Evolutionary conservation across 2,888 invertebrate species (phyloP).

Genomic region (Andrena camellia): DNA sequence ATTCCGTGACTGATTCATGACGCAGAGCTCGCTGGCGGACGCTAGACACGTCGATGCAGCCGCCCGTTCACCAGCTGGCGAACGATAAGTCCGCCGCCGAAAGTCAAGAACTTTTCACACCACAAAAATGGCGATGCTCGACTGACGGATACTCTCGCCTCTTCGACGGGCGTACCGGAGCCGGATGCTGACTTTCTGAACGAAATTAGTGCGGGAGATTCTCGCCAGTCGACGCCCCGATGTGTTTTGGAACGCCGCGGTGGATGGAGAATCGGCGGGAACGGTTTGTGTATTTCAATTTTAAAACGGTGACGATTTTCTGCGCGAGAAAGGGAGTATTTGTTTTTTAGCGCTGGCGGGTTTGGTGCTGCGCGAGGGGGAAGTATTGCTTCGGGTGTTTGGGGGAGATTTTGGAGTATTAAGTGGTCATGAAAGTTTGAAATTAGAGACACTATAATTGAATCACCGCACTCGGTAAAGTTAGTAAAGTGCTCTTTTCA

Average conservation of each 20-base stretch:
- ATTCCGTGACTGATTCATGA: constrained; percentile 83
- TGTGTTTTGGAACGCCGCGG: constrained; percentile 25
- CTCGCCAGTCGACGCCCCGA: constrained; percentile 18
- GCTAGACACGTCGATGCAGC: constrained; percentile 7
- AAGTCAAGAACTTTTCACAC: constrained; percentile 41
- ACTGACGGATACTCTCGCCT: constrained; percentile 35
- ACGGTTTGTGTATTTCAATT: too few species aligned
- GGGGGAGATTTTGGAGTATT: too few species aligned
- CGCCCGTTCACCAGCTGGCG: neutral
- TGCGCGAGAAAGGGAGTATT: too few species aligned
- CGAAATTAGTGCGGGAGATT: constrained; percentile 24
- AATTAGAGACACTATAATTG: too few species aligned
- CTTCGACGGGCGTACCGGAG: constrained; percentile 56
- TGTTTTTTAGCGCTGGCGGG: too few species aligned
- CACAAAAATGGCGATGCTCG: constrained; percentile 62
- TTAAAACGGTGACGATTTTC: too few species aligned
- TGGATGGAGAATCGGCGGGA: too few species aligned
- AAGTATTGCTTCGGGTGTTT: too few species aligned
- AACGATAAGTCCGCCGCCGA: neutral
- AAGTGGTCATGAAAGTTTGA: too few species aligned
- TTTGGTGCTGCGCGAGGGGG: too few species aligned
- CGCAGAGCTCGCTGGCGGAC: neutral
- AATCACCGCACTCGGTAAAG: too few species aligned
- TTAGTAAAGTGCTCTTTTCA: too few species aligned
- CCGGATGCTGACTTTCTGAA: constrained; percentile 31